Percentiles rank a stretch among this genome's conserved stretches.
Evolutionary conservation across 2,888 invertebrate species (phyloP).

Genomic region (Blastobasis lacticolella): DNA sequence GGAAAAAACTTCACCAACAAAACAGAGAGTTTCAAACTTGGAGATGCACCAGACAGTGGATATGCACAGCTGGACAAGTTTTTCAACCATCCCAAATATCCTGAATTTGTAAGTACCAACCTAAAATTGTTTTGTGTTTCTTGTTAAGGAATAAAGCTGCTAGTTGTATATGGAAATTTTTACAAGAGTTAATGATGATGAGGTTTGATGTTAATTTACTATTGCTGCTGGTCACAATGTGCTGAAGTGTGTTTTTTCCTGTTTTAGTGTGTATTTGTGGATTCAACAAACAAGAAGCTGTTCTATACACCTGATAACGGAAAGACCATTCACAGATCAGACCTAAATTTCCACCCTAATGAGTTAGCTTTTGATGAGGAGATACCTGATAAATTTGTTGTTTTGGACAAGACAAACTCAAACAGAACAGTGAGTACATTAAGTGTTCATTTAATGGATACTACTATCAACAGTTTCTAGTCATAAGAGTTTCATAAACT

Average conservation of each 20-base stretch:
- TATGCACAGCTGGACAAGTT: constrained; percentile 87
- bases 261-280: constrained; percentile 87
- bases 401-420: constrained; percentile 81
- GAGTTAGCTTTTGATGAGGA: constrained; percentile 85
- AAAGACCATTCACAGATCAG: constrained; percentile 74
- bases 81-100: constrained; percentile 87
- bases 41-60: constrained; percentile 61
- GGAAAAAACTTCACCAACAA: constrained; percentile 86
- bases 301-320: constrained; percentile 86
- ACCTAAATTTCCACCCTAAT: constrained; percentile 83
- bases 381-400: constrained; percentile 79
- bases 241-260: constrained; percentile 19
- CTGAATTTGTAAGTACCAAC: constrained; percentile 81
- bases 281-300: constrained; percentile 82
- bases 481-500: too few relatives aligned
- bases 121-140: neutral
- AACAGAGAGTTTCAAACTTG: constrained; percentile 78
- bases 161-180: too few relatives aligned
- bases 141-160: too few relatives aligned
- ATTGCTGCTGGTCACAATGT: too few relatives aligned
- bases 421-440: constrained; percentile 71
- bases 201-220: too few relatives aligned
- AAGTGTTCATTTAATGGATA: neutral
- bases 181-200: too few relatives aligned
- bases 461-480: neutral